Base-by-base conservation (phyloP, 2,797 vertebrate genomes). In the Chromis chromis region DNA sequence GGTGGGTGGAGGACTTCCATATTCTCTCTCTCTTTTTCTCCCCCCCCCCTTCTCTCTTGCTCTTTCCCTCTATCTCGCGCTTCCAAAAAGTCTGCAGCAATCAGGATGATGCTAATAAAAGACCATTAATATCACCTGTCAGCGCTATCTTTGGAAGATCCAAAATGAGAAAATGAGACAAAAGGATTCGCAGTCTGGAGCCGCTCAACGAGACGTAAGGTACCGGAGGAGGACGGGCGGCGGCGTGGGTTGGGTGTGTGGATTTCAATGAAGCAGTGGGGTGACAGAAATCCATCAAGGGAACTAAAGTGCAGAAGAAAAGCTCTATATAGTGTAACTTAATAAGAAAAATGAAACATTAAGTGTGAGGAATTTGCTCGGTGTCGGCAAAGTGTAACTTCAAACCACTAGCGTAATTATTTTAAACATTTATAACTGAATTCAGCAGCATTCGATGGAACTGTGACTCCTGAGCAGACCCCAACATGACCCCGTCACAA, bases 121-220 rank as follows among this genome's bases (percentile, higher is more conserved):
- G 86, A 81, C 85, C 89, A 93, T 94, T 94, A 94, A 94, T 94
- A 90, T 92, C 85, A 93, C 90, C 91, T 94, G 93, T 93, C 92
- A 93, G 89, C 42, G 80, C 91, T 94, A 93, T 94, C 91, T 94
- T 93, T 92, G 89, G 92, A 94, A 93, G 84, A 86, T 86, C 90
- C 85, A 89, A 92, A 91, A 91, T 49, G 90, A 92, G 88, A 91
- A 91, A 82, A 86, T 81, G 84, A 93, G 86, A 88, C 71, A 82
- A 91, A 88, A 86, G 85, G 82, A 83, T 79, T 83, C 74, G 33
- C 64, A 82, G 87, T 89, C 84, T 88, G 85, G 67, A 89, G 87
- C 77, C 49, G 75, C 74, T 90, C 84, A 76, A 54, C 22, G 4
- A 56, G 78, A 76, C 14, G 25, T 65, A 62, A 66, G 66, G 71